These are phyloP conservation scores for Anthonomus grandis DNA, from an alignment of 1,140 invertebrate genomes.

Conservation along the genomic window DNA sequence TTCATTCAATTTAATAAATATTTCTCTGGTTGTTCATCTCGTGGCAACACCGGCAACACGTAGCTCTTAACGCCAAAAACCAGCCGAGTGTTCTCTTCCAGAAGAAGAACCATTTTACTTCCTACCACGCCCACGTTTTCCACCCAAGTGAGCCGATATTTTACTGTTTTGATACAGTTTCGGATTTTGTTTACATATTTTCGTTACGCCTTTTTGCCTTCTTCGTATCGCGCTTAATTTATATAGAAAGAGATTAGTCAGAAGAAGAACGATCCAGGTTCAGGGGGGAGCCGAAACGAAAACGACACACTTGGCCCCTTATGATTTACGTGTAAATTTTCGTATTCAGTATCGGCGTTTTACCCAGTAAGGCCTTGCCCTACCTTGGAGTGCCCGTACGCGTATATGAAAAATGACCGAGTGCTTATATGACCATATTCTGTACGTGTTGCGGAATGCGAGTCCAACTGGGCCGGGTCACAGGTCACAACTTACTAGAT, in stretches of 20 bases:
- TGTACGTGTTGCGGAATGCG: not conserved
- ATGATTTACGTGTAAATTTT: no score
- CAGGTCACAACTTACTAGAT: not conserved
- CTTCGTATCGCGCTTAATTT: no score
- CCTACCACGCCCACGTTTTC: conserved; percentile 4
- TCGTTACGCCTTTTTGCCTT: conserved; percentile 18
- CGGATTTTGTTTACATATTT: conserved; percentile 18
- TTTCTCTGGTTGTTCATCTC: no score
- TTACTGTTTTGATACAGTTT: conserved; percentile 12
- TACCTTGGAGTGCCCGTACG: not conserved
- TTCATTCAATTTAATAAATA: no score
- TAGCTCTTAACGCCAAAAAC: conserved; percentile 20
- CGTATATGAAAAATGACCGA: not conserved
- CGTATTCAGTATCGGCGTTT: no score
- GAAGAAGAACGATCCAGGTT: no score
- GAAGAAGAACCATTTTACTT: conserved; percentile 17
- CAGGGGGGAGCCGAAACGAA: no score
- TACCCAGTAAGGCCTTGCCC: conserved; percentile 5
- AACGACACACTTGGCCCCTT: no score
- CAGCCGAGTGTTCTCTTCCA: conserved; percentile 20
- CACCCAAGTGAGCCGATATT: conserved; percentile 2
- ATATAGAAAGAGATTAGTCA: no score
- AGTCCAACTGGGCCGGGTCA: not conserved
- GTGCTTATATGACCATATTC: not conserved
- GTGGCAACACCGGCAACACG: no score